Base-by-base conservation (phyloP, 2,113 vertebrate species). In the Dicaeum eximium region DNA sequence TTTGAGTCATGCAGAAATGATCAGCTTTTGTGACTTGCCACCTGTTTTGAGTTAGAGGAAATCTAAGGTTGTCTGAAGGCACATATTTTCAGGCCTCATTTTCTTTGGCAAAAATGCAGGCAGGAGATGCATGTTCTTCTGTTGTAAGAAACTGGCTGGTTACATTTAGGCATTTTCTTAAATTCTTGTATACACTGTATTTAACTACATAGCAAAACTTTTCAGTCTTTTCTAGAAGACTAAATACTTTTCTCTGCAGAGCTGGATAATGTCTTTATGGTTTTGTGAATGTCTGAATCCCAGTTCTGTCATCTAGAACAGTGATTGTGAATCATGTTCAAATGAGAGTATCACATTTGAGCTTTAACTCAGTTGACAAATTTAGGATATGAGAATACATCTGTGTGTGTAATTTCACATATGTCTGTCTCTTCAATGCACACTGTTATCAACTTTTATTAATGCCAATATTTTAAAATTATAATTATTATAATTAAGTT, bases 11-110 rank as follows among this genome's bases (percentile, higher is more conserved):
- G 79, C 56, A 93, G 86, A 86, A 92, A 58, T 73, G 62, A 90
- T 90, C 58, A 77, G 58, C 42, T 20, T 60, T 69, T 72, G 30
- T 73, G 67, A 82, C 47, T 62, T 88, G 30, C 42, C 80, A 80
- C 92, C 69, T 95, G 86, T 21, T 94, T 96, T 80, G 64, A 89
- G 69, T 95, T 93, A 94, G 60, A 62, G 44, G 73, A 67, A 73
- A 37, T 86, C 19, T 65, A 62, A 82, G 62, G 33, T 86, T 91
- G 40, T 92, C 88, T 84, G 80, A 86, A 78, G 31, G 81, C 82
- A 47, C 65, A n/a, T 92, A 62, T 87, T 92, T 94, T 80, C 47
- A 80, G 44, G 12, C 56, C 47, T 88, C n/a, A 14, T 80, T 90
- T 94, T 92, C 35, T 65, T 65, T 84, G 47, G 38, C 30, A 67